Evolutionary conservation across 2,113 vertebrate genomes (phyloP).

Genomic region (Sciurus niger): DNA sequence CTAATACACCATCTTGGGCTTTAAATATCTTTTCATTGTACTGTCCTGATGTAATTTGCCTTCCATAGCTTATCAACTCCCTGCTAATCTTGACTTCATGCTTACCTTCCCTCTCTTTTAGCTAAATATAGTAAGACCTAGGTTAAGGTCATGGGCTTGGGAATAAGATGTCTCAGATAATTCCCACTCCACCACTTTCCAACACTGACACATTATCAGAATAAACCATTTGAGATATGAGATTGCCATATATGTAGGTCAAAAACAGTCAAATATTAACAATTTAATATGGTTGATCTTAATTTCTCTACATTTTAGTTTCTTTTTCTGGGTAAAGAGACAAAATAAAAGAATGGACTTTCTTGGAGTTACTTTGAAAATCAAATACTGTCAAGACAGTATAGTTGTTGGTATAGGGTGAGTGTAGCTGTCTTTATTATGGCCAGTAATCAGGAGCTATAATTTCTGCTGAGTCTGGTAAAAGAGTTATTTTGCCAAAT

Average conservation of each 20-base stretch:
- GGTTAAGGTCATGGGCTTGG: not conserved
- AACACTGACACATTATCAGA: not conserved
- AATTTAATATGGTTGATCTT: conserved; percentile 24
- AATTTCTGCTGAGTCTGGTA: not conserved
- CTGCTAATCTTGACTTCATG: not conserved
- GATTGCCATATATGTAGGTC: not conserved
- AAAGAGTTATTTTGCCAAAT: not conserved
- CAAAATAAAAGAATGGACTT: not conserved
- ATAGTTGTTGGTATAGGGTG: not conserved
- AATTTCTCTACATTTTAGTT: conserved; percentile 44
- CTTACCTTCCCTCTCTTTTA: not conserved
- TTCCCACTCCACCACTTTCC: not conserved
- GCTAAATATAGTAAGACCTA: not conserved
- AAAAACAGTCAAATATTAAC: not conserved
- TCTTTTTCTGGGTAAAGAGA: not conserved
- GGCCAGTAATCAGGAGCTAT: not conserved
- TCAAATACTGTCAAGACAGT: not conserved
- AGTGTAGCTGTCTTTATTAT: not conserved
- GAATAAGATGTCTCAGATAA: not conserved
- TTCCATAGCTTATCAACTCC: not conserved
- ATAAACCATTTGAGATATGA: not conserved
- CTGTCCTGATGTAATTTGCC: not conserved
- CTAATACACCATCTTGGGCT: not conserved
- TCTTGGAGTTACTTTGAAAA: conserved; percentile 9
- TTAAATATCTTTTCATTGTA: not conserved